Percentiles rank a stretch among this genome's conserved stretches.
Conservation (phyloP, 1,140 invertebrate species). For the Bombus affinis region DNA sequence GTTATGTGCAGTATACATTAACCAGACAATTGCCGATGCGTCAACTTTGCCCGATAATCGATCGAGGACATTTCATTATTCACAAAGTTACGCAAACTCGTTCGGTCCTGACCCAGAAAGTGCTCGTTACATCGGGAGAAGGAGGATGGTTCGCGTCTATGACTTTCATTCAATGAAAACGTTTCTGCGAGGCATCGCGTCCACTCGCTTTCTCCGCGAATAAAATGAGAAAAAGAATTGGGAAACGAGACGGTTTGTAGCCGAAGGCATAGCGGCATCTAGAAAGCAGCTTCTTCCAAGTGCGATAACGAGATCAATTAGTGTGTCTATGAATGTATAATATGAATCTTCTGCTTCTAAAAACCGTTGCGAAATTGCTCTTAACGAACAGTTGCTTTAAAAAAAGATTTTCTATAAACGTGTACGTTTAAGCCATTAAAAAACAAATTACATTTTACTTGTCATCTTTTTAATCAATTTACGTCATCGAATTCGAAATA, state of each 20-base stretch:
- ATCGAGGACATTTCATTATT: constrained; percentile 42
- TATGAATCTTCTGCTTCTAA: neutral
- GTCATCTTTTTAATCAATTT: too few relatives aligned
- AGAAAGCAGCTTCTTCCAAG: neutral
- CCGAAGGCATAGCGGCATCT: neutral
- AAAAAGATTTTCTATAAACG: too few relatives aligned
- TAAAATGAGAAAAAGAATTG: neutral
- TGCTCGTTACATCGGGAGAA: neutral
- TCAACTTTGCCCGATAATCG: constrained; percentile 51
- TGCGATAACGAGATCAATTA: constrained; percentile 27
- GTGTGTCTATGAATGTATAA: neutral
- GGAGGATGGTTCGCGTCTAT: neutral
- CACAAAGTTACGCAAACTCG: constrained; percentile 41
- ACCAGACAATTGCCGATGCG: constrained; percentile 41
- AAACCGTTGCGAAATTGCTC: neutral
- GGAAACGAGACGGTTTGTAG: neutral
- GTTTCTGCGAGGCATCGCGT: constrained; percentile 4
- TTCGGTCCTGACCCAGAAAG: constrained; percentile 39
- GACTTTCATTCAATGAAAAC: constrained; percentile 36
- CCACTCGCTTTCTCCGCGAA: neutral
- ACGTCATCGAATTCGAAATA: too few relatives aligned
- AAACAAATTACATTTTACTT: too few relatives aligned
- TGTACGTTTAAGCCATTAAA: too few relatives aligned
- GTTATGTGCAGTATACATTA: constrained; percentile 47
- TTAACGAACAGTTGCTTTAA: too few relatives aligned